phyloP scores from a whole-genome alignment of 2,113 vertebrate genomes.

The Pogona vitticeps region DNA sequence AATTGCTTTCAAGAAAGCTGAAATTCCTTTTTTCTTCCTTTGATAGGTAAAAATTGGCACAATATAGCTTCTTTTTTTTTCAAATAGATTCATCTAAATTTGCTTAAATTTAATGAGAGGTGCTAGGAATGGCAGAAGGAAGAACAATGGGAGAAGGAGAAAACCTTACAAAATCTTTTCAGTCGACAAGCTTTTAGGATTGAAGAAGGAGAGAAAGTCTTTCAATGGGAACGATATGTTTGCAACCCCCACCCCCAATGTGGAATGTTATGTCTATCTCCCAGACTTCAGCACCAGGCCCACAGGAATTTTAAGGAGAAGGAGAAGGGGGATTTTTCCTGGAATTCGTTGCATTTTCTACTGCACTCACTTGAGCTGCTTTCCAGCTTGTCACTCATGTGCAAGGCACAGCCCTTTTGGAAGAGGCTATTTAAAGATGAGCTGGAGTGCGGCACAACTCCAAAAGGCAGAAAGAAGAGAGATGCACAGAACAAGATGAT shows the following conservation, averaged over 20 bases:
- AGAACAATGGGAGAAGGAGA: background rate
- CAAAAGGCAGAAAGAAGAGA: background rate
- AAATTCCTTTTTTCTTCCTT: background rate
- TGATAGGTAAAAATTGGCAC: background rate
- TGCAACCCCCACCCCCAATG: background rate
- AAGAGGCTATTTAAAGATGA: conserved; percentile 51
- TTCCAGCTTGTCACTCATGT: conserved; percentile 19
- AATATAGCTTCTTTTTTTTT: background rate
- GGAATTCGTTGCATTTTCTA: conserved; percentile 28
- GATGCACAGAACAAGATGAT: background rate
- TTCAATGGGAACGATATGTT: background rate
- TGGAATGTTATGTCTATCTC: background rate
- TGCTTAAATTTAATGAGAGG: background rate
- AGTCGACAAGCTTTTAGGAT: background rate
- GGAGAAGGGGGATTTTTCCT: background rate
- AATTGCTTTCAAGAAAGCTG: fast-evolving
- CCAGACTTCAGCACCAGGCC: background rate
- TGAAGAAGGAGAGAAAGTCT: background rate
- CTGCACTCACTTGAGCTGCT: conserved; percentile 3
- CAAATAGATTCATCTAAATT: background rate
- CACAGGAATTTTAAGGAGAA: conserved; percentile 32
- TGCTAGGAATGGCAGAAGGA: background rate
- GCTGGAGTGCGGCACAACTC: background rate
- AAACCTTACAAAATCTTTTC: background rate
- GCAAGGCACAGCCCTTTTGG: conserved; percentile 34